Conservation (phyloP, 2,888 invertebrate genomes). For the Tachina grossa region DNA sequence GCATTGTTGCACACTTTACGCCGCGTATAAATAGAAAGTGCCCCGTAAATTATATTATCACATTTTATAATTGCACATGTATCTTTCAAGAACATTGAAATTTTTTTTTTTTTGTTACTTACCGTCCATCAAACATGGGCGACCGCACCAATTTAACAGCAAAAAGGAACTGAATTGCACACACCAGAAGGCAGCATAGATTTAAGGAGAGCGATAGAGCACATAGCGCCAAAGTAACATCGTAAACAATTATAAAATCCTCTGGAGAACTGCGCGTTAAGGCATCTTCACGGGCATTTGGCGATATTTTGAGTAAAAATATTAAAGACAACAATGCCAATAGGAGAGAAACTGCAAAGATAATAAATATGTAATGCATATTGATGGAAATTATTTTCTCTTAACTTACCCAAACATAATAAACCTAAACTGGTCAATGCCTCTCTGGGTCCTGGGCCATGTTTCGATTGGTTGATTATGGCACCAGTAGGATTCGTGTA, state of each 20-base stretch:
- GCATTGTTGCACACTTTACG: too few species aligned
- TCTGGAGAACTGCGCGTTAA: constrained; percentile 85
- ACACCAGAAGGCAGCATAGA: constrained; percentile 95
- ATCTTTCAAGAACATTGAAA: too few species aligned
- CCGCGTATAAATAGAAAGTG: too few species aligned
- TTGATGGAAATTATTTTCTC: not conserved
- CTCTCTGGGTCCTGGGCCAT: constrained; percentile 88
- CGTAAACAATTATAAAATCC: constrained; percentile 94
- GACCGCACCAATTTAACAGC: constrained; percentile 95
- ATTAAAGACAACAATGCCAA: constrained; percentile 92
- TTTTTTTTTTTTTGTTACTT: constrained; percentile 74
- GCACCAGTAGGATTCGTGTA: constrained; percentile 73
- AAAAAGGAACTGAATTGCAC: constrained; percentile 96
- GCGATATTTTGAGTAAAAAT: constrained; percentile 92
- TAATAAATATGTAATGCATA: not conserved
- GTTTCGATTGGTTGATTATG: constrained; percentile 76
- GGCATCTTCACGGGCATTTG: constrained; percentile 83
- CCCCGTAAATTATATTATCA: too few species aligned
- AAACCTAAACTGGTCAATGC: constrained; percentile 93
- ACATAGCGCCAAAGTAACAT: constrained; percentile 95
- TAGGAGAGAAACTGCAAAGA: constrained; percentile 87
- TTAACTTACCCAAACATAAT: constrained; percentile 86
- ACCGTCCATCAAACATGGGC: constrained; percentile 89
- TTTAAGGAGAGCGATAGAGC: constrained; percentile 94
- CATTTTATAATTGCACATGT: too few species aligned